Percentiles rank a stretch among this genome's conserved stretches.
Conservation (phyloP, 2,113 vertebrate species). For the Circaetus cinerascens region DNA sequence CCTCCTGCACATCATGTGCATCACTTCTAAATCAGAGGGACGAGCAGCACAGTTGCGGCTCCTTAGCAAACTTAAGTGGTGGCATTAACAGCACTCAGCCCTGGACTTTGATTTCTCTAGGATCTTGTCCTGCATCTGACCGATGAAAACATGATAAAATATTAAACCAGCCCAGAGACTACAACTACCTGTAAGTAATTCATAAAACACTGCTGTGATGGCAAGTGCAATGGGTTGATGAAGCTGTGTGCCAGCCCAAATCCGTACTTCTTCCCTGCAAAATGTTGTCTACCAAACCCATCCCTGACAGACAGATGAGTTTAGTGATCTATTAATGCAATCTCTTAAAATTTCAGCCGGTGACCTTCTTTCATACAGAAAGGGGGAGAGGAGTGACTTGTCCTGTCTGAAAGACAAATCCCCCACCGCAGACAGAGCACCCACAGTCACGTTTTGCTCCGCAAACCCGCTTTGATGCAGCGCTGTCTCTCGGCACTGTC, state of each 20-base stretch:
- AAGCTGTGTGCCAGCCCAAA: neutral
- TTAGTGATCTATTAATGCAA: fast-evolving
- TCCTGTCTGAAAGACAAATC: neutral
- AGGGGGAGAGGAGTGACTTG: neutral
- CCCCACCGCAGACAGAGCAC: neutral
- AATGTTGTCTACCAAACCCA: neutral
- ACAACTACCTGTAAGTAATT: neutral
- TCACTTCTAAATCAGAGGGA: neutral
- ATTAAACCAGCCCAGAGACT: neutral
- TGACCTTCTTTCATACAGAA: fast-evolving
- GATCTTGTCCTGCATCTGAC: neutral
- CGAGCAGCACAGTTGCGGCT: fast-evolving
- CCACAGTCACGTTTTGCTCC: neutral
- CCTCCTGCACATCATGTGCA: neutral
- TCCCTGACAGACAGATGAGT: fast-evolving
- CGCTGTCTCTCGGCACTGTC: neutral
- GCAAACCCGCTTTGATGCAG: neutral
- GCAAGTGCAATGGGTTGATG: fast-evolving
- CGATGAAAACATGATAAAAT: neutral
- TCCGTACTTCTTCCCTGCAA: fast-evolving
- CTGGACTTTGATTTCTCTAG: neutral
- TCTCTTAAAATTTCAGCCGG: neutral
- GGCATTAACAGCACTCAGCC: neutral
- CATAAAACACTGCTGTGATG: fast-evolving
- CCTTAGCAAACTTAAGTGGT: neutral